Evolutionary conservation across 2,797 vertebrate genomes (phyloP).

Genomic region (Vespertilio murinus): DNA sequence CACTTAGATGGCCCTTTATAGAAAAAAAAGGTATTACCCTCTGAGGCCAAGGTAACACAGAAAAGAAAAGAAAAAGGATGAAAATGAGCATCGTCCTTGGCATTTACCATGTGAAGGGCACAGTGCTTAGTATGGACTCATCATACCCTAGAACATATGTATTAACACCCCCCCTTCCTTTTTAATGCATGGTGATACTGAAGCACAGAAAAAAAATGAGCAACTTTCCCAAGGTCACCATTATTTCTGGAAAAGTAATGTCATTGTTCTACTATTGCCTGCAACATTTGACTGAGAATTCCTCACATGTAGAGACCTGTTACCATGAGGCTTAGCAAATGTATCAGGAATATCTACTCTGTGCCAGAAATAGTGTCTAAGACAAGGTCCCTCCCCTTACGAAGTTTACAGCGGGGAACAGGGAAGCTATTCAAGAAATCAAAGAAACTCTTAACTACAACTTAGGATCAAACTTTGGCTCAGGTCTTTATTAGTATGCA

Average conservation of each 20-base stretch:
- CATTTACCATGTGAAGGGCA: background rate
- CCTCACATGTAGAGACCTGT: background rate
- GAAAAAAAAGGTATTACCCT: background rate
- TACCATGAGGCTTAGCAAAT: background rate
- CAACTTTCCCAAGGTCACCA: background rate
- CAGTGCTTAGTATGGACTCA: background rate
- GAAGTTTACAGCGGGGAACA: background rate
- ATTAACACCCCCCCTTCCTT: background rate
- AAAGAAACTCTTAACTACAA: background rate
- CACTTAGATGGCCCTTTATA: background rate
- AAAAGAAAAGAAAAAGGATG: background rate
- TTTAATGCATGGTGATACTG: background rate
- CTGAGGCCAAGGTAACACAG: background rate
- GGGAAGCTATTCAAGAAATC: background rate
- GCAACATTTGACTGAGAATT: background rate
- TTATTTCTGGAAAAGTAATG: background rate
- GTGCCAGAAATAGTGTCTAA: background rate
- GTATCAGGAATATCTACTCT: background rate
- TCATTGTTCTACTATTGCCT: background rate
- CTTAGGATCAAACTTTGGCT: background rate
- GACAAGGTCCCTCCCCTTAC: background rate
- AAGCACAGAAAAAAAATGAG: background rate
- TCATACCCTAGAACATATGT: background rate
- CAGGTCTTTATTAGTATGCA: background rate
- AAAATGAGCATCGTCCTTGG: background rate